Percentiles rank a stretch among this genome's conserved stretches.
phyloP scores from a whole-genome alignment of 2,113 vertebrate species.

The Cnemophilus loriae region DNA sequence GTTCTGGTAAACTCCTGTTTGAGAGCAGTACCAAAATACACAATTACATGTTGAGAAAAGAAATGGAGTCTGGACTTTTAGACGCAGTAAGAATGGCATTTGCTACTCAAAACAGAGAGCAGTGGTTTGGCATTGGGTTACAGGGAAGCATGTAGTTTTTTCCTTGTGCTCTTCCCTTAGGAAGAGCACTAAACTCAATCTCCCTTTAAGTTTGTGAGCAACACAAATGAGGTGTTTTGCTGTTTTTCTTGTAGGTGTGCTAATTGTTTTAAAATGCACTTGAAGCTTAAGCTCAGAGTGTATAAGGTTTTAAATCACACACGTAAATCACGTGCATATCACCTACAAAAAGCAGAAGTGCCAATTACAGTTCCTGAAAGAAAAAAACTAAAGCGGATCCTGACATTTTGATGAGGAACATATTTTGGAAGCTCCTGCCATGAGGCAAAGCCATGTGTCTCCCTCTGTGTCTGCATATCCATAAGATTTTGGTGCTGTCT shows the following conservation, averaged over 20 bases:
- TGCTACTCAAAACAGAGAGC: conserved; percentile 17
- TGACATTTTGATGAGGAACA: not conserved
- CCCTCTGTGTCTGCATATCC: not conserved
- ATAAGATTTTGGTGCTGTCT: not conserved
- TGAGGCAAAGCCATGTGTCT: not conserved
- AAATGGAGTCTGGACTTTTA: not conserved
- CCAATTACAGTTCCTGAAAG: not conserved
- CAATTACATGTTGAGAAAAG: conserved; percentile 44
- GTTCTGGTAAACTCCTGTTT: conserved; percentile 45
- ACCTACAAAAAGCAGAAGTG: not conserved
- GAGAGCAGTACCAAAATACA: conserved; percentile 40
- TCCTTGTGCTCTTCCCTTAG: not conserved
- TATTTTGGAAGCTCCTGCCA: conserved; percentile 11
- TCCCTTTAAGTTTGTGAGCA: not conserved
- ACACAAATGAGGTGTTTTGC: not conserved
- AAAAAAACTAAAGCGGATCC: not conserved
- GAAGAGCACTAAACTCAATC: not conserved
- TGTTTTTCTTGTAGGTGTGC: not conserved
- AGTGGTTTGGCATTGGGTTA: conserved; percentile 11
- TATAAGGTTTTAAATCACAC: not conserved
- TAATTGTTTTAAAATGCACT: conserved; percentile 15
- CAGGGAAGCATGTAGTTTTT: not conserved
- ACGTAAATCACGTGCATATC: not conserved
- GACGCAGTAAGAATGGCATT: not conserved
- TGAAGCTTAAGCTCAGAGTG: not conserved